phyloP scores from a whole-genome alignment of 2,888 invertebrate species.

The Apotomis turbidana region DNA sequence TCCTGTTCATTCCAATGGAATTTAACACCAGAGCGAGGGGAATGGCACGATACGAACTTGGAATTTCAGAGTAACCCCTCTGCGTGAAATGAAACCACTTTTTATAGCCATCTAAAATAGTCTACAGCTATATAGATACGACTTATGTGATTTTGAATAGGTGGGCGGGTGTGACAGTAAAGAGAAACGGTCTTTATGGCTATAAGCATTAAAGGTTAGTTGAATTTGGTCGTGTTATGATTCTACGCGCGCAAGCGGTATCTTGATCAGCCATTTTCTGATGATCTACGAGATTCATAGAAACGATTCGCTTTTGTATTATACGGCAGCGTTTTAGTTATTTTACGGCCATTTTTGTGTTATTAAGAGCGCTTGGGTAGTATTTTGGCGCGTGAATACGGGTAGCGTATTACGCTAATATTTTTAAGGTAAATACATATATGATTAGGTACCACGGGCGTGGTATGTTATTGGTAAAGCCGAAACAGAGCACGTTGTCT shows the following conservation, averaged over 20 bases:
- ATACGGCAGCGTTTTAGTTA: conserved; percentile 4
- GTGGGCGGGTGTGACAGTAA: conserved; percentile 4
- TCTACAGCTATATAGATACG: conserved; percentile 25
- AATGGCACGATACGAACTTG: no score
- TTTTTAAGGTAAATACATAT: no score
- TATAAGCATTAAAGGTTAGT: conserved; percentile 30
- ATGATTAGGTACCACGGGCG: no score
- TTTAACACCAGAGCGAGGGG: no score
- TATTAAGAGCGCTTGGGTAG: neutral
- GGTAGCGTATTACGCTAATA: no score
- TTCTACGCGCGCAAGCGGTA: conserved; percentile 27
- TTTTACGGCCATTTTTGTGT: conserved; percentile 18
- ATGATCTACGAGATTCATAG: conserved; percentile 41
- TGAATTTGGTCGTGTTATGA: conserved; percentile 27
- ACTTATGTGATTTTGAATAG: conserved; percentile 22
- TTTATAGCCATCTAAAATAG: conserved; percentile 33
- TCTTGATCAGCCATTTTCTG: conserved; percentile 42
- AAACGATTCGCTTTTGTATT: conserved; percentile 18
- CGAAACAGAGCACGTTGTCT: no score
- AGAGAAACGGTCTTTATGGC: conserved; percentile 30
- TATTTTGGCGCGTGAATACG: neutral
- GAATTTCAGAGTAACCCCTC: neutral
- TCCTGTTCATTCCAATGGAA: no score
- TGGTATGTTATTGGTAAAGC: no score
- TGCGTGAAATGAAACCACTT: conserved; percentile 13